Percentiles rank a stretch among this genome's conserved stretches.
These are phyloP conservation scores for Corythornis cristatus DNA, from an alignment of 2,113 vertebrate genomes.

Conservation along the genomic window DNA sequence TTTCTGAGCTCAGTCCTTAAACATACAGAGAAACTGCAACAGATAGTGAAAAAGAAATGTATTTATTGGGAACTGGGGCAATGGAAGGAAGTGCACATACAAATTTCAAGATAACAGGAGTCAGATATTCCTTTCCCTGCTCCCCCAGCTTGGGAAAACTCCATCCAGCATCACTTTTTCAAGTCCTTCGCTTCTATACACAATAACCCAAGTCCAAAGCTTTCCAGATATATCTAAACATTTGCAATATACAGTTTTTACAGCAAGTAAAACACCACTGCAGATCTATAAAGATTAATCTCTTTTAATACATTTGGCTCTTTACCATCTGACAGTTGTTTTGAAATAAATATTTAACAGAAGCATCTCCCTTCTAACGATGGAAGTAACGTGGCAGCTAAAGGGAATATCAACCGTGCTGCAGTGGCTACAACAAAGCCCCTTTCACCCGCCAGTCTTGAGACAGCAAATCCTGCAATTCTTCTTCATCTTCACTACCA, in stretches of 20 bases:
- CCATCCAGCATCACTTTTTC: not conserved
- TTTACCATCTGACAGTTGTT: not conserved
- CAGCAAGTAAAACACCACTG: slow-evolving; percentile 12
- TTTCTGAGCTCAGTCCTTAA: not conserved
- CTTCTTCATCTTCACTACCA: slow-evolving; percentile 86
- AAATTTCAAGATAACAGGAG: not conserved
- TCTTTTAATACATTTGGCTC: not conserved
- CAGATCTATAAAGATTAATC: not conserved
- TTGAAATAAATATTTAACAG: slow-evolving; percentile 57
- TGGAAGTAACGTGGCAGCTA: not conserved
- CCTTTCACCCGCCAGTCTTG: slow-evolving; percentile 96
- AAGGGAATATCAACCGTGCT: not conserved
- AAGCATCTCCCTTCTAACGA: not conserved
- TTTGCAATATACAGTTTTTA: slow-evolving; percentile 68
- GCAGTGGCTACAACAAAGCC: slow-evolving; percentile 80
- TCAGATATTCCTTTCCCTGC: not conserved
- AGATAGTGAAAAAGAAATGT: not conserved
- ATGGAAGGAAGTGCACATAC: not conserved
- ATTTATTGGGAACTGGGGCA: slow-evolving; percentile 18
- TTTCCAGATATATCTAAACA: not conserved
- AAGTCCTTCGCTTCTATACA: not conserved
- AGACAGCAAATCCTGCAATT: slow-evolving; percentile 87
- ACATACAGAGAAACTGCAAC: not conserved
- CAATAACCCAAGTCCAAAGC: not conserved
- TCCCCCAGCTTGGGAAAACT: not conserved